Evolutionary conservation across 2,888 invertebrate genomes (phyloP).

Genomic region (Lasioglossum lativentre): DNA sequence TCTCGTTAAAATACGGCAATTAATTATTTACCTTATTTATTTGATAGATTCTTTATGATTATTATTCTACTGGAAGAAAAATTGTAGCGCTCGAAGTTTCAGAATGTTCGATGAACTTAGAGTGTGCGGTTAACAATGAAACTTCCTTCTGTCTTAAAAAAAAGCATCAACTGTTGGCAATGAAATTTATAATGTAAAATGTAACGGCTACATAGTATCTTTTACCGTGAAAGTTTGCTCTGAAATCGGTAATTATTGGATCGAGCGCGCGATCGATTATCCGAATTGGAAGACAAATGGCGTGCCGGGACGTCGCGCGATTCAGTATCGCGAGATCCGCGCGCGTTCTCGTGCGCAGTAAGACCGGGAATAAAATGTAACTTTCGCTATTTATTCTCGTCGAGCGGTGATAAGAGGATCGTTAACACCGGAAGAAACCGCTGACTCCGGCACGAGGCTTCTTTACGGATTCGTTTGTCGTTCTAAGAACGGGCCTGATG

Average conservation of each 20-base stretch:
- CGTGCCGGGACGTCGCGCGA: neutral
- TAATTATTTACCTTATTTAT: too few species aligned
- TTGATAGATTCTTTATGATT: too few species aligned
- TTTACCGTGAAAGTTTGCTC: neutral
- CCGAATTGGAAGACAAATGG: neutral
- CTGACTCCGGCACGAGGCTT: conserved; percentile 40
- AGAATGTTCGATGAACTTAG: too few species aligned
- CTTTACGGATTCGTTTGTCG: conserved; percentile 57
- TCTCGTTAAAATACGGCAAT: too few species aligned
- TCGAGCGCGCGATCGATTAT: neutral
- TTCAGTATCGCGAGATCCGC: neutral
- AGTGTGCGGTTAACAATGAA: too few species aligned
- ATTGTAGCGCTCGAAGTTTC: too few species aligned
- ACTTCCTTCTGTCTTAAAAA: too few species aligned
- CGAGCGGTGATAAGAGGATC: conserved; percentile 57
- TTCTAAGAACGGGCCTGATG: conserved; percentile 66
- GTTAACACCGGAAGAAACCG: conserved; percentile 65
- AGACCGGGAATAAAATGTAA: neutral
- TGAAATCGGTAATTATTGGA: neutral
- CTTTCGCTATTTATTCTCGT: conserved; percentile 40
- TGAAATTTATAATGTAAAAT: too few species aligned
- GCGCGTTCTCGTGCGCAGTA: neutral
- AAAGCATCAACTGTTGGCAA: too few species aligned
- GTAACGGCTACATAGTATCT: neutral
- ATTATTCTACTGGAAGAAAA: too few species aligned